Conservation (phyloP, 2,797 vertebrate genomes). For the Leptodactylus fallax region DNA sequence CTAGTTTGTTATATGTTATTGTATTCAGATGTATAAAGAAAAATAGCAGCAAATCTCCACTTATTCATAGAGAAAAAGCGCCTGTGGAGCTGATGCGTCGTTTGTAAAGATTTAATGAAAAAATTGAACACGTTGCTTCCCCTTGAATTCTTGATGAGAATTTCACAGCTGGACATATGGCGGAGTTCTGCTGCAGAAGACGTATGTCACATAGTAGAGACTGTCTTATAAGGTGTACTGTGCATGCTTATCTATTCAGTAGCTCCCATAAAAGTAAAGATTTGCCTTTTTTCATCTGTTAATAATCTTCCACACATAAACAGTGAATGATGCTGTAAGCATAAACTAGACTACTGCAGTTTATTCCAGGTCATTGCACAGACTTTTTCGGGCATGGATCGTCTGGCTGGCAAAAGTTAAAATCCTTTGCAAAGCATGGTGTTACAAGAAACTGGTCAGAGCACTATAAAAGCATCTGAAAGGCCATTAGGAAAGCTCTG, state of each 20-base stretch:
- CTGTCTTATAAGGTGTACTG: background rate
- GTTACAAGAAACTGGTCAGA: background rate
- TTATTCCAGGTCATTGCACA: constrained; percentile 10
- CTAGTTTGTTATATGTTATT: background rate
- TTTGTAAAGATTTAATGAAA: constrained; percentile 37
- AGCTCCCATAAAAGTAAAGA: background rate
- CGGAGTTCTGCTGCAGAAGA: background rate
- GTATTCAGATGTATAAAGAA: background rate
- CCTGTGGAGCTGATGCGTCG: constrained; percentile 2
- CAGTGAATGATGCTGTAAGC: background rate
- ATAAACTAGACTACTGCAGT: background rate
- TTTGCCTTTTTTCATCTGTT: constrained; percentile 1
- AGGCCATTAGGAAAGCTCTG: background rate
- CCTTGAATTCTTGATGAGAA: background rate
- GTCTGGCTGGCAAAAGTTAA: background rate
- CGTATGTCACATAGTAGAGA: background rate
- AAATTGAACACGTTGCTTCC: background rate
- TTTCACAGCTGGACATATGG: background rate
- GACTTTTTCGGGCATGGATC: background rate
- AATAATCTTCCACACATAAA: background rate
- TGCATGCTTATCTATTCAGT: background rate
- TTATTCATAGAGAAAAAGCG: background rate
- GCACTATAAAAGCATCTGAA: background rate
- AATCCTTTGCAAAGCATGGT: background rate
- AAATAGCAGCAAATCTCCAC: background rate